A percentile compares a stretch with the other conserved stretches of the same genome.
Conservation (phyloP, 2,113 vertebrate species). For the Rana temporaria region DNA sequence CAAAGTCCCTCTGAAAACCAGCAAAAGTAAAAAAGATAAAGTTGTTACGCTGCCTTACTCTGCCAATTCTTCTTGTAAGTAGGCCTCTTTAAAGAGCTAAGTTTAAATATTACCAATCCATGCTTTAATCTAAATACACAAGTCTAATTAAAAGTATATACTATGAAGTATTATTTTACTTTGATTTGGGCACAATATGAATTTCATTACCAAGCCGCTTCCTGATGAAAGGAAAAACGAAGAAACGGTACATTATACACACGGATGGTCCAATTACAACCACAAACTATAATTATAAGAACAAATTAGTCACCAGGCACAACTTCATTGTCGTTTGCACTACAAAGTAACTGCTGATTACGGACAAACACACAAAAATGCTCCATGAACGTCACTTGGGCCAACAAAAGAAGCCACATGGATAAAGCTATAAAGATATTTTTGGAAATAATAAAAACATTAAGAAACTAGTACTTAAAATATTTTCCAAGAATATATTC, state of each 20-base stretch:
- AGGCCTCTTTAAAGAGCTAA: too few species aligned
- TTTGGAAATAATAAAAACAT: background rate
- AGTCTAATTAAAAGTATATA: background rate
- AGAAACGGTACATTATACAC: background rate
- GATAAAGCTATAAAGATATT: background rate
- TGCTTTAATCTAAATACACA: too few species aligned
- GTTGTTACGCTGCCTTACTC: too few species aligned
- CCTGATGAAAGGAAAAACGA: conserved; percentile 9
- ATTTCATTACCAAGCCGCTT: conserved; percentile 4
- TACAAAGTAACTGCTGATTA: conserved; percentile 1
- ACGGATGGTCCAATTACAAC: background rate
- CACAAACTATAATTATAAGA: conserved; percentile 30
- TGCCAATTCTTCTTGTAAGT: too few species aligned
- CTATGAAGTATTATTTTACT: background rate
- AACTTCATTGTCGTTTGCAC: background rate
- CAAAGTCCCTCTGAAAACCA: too few species aligned
- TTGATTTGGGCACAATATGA: background rate
- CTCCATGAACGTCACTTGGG: background rate
- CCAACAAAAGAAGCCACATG: background rate
- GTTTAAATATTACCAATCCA: too few species aligned
- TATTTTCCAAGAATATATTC: background rate
- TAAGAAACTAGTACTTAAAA: background rate
- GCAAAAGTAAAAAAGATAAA: too few species aligned
- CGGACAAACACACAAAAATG: background rate
- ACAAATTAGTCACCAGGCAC: conserved; percentile 22